Percentiles rank a stretch among this genome's conserved stretches.
phyloP scores from a whole-genome alignment of 2,797 vertebrate species.

The Cynopterus sphinx region DNA sequence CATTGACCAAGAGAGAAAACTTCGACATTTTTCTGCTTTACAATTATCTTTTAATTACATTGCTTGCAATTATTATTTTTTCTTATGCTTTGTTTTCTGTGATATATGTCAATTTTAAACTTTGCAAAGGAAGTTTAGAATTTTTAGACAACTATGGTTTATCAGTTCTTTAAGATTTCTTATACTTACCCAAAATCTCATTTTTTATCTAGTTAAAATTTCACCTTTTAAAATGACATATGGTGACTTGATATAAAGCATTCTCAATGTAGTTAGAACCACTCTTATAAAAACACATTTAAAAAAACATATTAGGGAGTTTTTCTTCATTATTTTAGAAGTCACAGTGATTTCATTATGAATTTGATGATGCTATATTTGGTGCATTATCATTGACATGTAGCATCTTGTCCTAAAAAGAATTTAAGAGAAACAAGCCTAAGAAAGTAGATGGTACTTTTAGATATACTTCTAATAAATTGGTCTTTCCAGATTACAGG shows the following conservation, averaged over 20 bases:
- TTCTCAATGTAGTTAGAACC: not conserved
- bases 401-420: not conserved
- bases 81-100: not conserved
- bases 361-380: not conserved
- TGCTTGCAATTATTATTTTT: not conserved
- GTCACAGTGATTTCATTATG: not conserved
- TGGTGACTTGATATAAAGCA: not conserved
- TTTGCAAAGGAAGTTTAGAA: not conserved
- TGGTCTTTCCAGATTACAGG: not conserved
- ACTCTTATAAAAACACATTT: not conserved
- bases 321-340: constrained; percentile 22
- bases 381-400: not conserved
- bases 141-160: not conserved
- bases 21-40: not conserved
- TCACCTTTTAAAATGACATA: not conserved
- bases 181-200: not conserved
- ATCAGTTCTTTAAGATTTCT: not conserved
- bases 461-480: not conserved
- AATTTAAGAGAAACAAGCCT: not conserved
- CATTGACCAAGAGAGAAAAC: not conserved
- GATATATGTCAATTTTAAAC: not conserved
- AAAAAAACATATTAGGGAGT: not conserved
- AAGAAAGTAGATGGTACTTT: not conserved
- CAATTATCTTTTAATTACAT: not conserved
- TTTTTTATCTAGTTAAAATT: constrained; percentile 43